Evolutionary conservation across 2,888 invertebrate species (phyloP).

Genomic region (Furcula furcula): DNA sequence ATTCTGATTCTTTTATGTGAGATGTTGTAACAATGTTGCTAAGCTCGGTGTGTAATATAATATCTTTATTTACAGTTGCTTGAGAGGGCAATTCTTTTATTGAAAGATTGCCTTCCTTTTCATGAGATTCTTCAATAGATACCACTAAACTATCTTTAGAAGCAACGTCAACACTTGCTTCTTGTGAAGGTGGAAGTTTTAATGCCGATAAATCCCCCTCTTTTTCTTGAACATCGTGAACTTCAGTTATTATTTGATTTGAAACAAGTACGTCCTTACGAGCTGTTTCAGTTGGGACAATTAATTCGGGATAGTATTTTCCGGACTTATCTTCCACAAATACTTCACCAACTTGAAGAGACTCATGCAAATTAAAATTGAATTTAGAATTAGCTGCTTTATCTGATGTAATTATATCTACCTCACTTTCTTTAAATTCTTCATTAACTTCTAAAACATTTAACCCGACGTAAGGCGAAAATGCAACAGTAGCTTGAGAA

Average conservation of each 20-base stretch:
- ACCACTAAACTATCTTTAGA: slow-evolving; percentile 83
- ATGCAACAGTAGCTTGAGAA: slow-evolving; percentile 78
- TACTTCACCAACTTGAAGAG: slow-evolving; percentile 85
- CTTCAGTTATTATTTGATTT: slow-evolving; percentile 84
- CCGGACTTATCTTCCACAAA: slow-evolving; percentile 87
- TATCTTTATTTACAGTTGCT: slow-evolving; percentile 54
- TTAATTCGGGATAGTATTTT: slow-evolving; percentile 89
- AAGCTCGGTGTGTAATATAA: slow-evolving; percentile 75
- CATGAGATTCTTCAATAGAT: slow-evolving; percentile 79
- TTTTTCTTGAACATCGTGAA: slow-evolving; percentile 85
- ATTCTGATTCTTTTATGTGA: slow-evolving; percentile 84
- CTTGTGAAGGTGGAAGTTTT: slow-evolving; percentile 83
- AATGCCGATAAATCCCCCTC: slow-evolving; percentile 83
- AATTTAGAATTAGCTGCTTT: slow-evolving; percentile 80
- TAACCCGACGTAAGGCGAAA: slow-evolving; percentile 84
- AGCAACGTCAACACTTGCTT: slow-evolving; percentile 82
- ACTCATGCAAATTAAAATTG: slow-evolving; percentile 83
- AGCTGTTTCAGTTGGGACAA: slow-evolving; percentile 90
- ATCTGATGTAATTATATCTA: slow-evolving; percentile 69
- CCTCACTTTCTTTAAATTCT: slow-evolving; percentile 81
- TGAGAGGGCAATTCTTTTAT: slow-evolving; percentile 48
- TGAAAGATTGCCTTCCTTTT: slow-evolving; percentile 84
- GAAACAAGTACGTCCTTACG: slow-evolving; percentile 84
- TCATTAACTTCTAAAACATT: slow-evolving; percentile 85
- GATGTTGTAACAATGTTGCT: slow-evolving; percentile 83